Evolutionary conservation across 2,113 vertebrate genomes (phyloP).

Genomic region (Pomatostomus ruficeps): DNA sequence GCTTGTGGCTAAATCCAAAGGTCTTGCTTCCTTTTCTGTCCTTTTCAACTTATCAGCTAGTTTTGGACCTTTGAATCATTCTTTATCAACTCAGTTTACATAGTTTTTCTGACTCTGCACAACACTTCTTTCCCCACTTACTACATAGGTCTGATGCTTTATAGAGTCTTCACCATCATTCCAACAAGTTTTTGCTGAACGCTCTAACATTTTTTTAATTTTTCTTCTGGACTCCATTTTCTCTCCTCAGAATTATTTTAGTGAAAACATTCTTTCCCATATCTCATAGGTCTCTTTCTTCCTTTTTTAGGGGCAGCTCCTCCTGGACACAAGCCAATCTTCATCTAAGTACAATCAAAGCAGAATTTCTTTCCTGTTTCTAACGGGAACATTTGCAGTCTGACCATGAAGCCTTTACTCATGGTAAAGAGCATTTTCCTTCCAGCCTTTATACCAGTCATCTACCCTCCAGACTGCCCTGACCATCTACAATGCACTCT

Average conservation of each 20-base stretch:
- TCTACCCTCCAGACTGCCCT: not conserved
- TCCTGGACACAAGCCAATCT: not conserved
- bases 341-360: not conserved
- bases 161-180: not conserved
- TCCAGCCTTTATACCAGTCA: not conserved
- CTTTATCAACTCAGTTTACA: conserved; percentile 57
- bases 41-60: conserved; percentile 42
- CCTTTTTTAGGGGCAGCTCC: not conserved
- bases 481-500: not conserved
- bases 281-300: not conserved
- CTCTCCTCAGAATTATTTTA: not conserved
- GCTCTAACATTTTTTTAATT: not conserved
- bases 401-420: not conserved
- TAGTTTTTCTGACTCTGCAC: conserved; percentile 51
- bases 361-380: not conserved
- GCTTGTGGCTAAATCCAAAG: conserved; percentile 60
- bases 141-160: not conserved
- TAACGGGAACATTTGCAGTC: not conserved
- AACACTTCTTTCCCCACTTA: not conserved
- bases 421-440: not conserved
- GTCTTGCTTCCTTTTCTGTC: conserved; percentile 41
- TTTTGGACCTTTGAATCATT: conserved; percentile 61
- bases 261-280: not conserved
- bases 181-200: not conserved
- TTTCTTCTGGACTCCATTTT: not conserved